Percentiles rank a stretch among this genome's conserved stretches.
phyloP scores from a whole-genome alignment of 2,888 invertebrate genomes.

The Lasioglossum oenotherae region DNA sequence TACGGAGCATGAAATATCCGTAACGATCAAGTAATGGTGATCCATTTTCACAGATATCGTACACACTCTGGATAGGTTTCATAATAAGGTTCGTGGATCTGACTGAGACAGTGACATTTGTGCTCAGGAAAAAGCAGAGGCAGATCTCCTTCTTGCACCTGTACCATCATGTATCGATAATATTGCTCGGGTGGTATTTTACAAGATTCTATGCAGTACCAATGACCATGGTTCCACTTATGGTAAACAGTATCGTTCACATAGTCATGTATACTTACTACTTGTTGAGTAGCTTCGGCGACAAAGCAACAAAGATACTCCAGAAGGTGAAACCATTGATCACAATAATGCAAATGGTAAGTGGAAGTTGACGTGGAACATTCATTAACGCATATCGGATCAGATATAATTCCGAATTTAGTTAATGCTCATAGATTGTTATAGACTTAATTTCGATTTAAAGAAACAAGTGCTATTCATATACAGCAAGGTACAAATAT shows the following conservation, averaged over 20 bases:
- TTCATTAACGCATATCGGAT: not conserved
- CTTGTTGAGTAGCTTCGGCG: slow-evolving; percentile 86
- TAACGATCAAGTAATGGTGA: not conserved
- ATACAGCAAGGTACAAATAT: no score
- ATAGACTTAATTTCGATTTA: not conserved
- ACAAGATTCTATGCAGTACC: slow-evolving; percentile 88
- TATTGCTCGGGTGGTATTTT: slow-evolving; percentile 85
- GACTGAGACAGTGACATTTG: no score
- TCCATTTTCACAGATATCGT: not conserved
- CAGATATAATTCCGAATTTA: not conserved
- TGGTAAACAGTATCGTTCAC: slow-evolving; percentile 89
- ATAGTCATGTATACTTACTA: slow-evolving; percentile 92
- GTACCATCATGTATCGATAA: no score
- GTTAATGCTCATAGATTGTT: not conserved
- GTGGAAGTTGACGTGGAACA: not conserved
- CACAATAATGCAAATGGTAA: slow-evolving; percentile 88
- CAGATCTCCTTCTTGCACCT: no score
- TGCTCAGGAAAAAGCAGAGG: no score
- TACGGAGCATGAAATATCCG: not conserved
- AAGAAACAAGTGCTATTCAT: not conserved
- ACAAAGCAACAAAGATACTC: not conserved
- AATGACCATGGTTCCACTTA: slow-evolving; percentile 86
- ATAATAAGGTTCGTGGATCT: slow-evolving; percentile 84
- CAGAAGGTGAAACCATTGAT: slow-evolving; percentile 85
- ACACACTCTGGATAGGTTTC: not conserved